Conservation (phyloP, 2,797 vertebrate species). For the Alectoris magna region DNA sequence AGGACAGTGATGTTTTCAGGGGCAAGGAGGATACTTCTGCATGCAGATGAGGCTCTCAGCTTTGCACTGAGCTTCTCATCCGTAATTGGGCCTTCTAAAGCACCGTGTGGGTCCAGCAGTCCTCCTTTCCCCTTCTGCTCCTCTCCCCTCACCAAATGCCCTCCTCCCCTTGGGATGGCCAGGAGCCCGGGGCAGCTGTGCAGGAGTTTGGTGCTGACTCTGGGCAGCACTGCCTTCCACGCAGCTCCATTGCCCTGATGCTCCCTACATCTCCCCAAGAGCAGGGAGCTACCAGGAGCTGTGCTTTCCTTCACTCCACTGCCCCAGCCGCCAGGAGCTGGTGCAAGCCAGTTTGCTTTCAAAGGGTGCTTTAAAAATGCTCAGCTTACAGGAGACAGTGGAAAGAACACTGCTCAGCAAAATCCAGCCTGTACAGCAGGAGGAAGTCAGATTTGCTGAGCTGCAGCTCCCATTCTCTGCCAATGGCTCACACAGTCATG, state of each 20-base stretch:
- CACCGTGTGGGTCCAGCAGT: not conserved
- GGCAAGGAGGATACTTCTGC: fast-evolving
- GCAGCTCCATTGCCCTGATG: not conserved
- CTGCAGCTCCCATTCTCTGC: not conserved
- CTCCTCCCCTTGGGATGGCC: not conserved
- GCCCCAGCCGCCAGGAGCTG: not conserved
- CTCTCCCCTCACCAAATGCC: not conserved
- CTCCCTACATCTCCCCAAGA: not conserved
- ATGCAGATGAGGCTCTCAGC: not conserved
- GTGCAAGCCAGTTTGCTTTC: not conserved
- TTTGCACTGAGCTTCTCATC: not conserved
- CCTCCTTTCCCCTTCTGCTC: not conserved
- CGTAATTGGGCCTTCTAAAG: not conserved
- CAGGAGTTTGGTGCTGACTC: not conserved
- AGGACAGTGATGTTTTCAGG: not conserved
- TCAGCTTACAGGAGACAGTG: not conserved
- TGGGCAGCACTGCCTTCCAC: fast-evolving
- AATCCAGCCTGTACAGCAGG: not conserved
- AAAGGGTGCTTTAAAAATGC: not conserved
- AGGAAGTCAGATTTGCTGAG: not conserved
- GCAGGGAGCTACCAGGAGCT: not conserved
- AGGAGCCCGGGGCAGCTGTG: not conserved
- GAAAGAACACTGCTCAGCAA: not conserved
- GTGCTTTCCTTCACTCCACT: not conserved
- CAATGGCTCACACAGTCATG: too few relatives aligned